Percentiles rank a stretch among this genome's conserved stretches.
Evolutionary conservation across 2,113 vertebrate species (phyloP).

Genomic region (Shinisaurus crocodilurus): DNA sequence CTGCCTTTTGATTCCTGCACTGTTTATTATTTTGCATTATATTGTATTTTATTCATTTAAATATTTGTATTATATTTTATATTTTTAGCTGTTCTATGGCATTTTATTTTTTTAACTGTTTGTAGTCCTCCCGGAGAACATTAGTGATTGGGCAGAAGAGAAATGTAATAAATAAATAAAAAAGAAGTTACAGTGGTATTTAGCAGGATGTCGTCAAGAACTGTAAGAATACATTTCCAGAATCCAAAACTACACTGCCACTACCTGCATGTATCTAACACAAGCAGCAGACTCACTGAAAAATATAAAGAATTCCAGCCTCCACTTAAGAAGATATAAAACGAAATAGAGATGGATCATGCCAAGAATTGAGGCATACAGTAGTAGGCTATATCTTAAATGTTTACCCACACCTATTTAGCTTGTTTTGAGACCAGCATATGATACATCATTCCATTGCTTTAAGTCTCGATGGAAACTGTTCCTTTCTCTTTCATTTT

Average conservation of each 20-base stretch:
- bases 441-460: slow-evolving; percentile 49
- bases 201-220: not conserved
- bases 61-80: too few relatives aligned
- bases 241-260: not conserved
- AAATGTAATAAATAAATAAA: too few relatives aligned
- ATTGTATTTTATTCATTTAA: too few relatives aligned
- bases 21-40: too few relatives aligned
- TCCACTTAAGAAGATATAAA: not conserved
- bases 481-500: slow-evolving; percentile 62
- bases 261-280: not conserved
- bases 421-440: slow-evolving; percentile 24
- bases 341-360: not conserved
- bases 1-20: too few relatives aligned
- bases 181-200: not conserved
- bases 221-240: not conserved
- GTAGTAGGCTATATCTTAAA: not conserved
- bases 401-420: not conserved
- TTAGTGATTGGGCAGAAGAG: too few relatives aligned
- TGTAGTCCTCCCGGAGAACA: too few relatives aligned
- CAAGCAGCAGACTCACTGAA: not conserved
- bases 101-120: too few relatives aligned
- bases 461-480: slow-evolving; percentile 55
- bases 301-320: not conserved
- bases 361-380: not conserved
- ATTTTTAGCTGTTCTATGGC: too few relatives aligned